Evolutionary conservation across 2,113 vertebrate species (phyloP), one percentile per base, ranked within the genome.

Genomic region (Toxotes chatareus): DNA sequence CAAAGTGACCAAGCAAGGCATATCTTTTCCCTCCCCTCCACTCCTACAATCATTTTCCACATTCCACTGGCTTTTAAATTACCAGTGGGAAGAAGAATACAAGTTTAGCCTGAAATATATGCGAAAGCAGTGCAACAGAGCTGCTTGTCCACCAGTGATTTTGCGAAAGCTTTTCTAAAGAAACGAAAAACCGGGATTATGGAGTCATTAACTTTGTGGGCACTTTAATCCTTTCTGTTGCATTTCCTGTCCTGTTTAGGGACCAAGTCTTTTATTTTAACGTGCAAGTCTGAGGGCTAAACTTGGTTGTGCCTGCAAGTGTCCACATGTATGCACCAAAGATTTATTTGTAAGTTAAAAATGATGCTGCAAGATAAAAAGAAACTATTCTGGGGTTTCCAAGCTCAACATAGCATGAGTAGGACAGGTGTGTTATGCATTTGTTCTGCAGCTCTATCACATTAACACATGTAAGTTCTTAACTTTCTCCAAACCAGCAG

Each of bases 51-150:
- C 93, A 94, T 92, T 91, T 93, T 68, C 92, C 84, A 93, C 85
- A 95, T 95, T 93, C 93, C 94, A 93, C 92, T 95, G 91, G 93
- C 88, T 97, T 96, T 93, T 89, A 95, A 96, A 95, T 92, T 94
- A 93, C 90, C 94, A 94, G 91, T 89, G 93, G 92, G 93, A 93
- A 95, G 93, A 80, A 84, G 91, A 95, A 93, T 93, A 93, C 93
- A 93, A 88, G 91, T 93, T 94, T 88, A 94, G 94, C 91, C 90
- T 87, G 89, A 93, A 94, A 92, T 92, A 93, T 77, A 92, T 86
- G 86, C 72, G 85, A 89, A 61, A 82, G 84, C 76, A 83, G 82
- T 21, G 84, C 63, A 32, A 13, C 72, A 32, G 38, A 63, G 79
- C 31, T 17, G 32, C 74, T 51, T 32, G 56, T 82, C 68, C 68